Percentiles rank a stretch among this genome's conserved stretches.
Conservation (phyloP, 2,113 vertebrate genomes). For the Noturus placidus region DNA sequence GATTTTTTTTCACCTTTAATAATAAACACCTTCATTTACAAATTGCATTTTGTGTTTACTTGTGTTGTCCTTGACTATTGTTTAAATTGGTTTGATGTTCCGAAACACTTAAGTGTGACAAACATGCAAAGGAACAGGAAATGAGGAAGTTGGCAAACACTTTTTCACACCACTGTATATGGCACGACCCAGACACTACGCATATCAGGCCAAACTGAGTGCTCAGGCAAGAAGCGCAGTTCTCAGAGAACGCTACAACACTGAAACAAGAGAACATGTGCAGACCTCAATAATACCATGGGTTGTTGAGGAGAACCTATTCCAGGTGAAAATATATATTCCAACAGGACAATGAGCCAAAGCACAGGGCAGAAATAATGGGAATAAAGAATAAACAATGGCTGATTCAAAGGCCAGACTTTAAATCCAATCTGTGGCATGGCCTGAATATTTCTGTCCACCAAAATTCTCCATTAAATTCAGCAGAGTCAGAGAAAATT, state of each 20-base stretch:
- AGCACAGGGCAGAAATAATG: background rate
- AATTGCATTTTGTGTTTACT: no score
- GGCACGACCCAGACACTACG: background rate
- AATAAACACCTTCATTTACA: no score
- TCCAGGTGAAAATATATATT: no score
- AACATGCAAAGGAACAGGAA: no score
- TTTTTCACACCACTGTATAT: no score
- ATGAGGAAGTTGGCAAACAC: no score
- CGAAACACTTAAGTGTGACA: no score
- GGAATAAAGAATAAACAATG: background rate
- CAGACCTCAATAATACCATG: background rate
- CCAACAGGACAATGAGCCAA: no score
- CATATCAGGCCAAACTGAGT: background rate
- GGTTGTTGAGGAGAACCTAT: no score
- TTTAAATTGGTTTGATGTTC: no score
- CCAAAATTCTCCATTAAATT: background rate
- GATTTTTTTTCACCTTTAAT: no score
- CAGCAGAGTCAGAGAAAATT: background rate
- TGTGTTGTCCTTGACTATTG: no score
- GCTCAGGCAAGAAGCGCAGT: background rate
- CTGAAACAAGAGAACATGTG: background rate
- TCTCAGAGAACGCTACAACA: background rate
- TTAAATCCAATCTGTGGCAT: background rate
- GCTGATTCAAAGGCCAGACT: background rate
- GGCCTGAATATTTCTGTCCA: background rate